A percentile compares a stretch with the other conserved stretches of the same genome.
These are phyloP conservation scores for Urocyon cinereoargenteus DNA, from an alignment of 2,797 vertebrate species.

Conservation along the genomic window DNA sequence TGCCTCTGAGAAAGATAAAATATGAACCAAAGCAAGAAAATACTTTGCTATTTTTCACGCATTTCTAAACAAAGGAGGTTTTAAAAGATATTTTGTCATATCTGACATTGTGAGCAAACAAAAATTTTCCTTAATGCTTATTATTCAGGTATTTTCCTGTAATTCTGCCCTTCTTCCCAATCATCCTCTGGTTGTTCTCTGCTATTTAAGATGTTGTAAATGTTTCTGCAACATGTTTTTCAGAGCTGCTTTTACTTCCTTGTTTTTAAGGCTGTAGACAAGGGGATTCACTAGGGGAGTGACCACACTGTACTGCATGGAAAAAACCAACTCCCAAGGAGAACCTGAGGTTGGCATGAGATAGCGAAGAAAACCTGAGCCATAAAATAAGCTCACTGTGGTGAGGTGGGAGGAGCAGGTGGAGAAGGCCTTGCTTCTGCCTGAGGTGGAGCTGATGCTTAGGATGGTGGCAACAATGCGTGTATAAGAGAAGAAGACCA, in stretches of 20 bases:
- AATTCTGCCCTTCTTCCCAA: neutral
- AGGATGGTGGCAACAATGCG: neutral
- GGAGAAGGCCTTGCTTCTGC: conserved; percentile 66
- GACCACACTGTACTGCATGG: neutral
- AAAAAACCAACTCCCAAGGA: neutral
- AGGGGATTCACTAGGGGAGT: conserved; percentile 26
- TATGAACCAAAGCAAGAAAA: neutral
- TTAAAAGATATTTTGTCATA: neutral
- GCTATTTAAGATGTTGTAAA: neutral
- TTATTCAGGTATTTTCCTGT: neutral
- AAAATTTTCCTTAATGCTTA: neutral
- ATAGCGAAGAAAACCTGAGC: neutral
- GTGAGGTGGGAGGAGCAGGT: conserved; percentile 51
- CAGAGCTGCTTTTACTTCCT: conserved; percentile 6
- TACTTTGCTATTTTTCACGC: neutral
- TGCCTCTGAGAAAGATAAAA: neutral
- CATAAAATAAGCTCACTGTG: conserved; percentile 53
- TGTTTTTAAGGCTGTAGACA: conserved; percentile 27
- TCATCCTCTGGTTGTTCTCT: neutral
- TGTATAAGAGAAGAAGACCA: neutral
- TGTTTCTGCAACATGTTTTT: neutral
- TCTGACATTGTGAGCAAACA: neutral
- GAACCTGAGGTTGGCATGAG: conserved; percentile 9
- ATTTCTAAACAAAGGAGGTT: neutral
- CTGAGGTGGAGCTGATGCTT: conserved; percentile 58